Base-by-base conservation (phyloP, 2,113 vertebrate species). In the Hippocampus zosterae region DNA sequence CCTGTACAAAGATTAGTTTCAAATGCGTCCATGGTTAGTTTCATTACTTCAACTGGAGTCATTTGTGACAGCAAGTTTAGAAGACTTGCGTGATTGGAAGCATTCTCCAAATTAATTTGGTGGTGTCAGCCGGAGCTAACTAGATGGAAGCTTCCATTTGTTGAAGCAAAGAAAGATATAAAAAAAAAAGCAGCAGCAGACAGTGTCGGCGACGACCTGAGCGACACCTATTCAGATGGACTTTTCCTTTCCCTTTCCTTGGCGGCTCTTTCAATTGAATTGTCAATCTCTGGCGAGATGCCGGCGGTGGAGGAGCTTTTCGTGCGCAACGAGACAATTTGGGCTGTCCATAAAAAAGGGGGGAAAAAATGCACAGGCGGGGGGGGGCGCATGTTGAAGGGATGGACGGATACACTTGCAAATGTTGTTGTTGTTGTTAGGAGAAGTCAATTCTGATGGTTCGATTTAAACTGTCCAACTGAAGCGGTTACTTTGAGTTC, bases 31-130 rank as follows among this genome's bases (percentile, higher is more conserved):
- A 29, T 16, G 15, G 57, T 27, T 59, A 25, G 11, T 12, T 25
- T 27, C 11, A 55, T 55, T 11, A 23, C 52, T 8, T 55, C 11
- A 33, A 55, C 21, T 55, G 21, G 21, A 57, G 25, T 33, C 57
- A 29, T 60, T 60, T 61, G 70, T n/a, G 68, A 71, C 77, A 79
- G 70, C 81, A 86, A 89, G 29, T 33, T 33, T 83, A 78, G 78
- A 79, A 81, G 81, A 77, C 80, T 74, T 84, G 70, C 53, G 73
- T 84, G 77, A 85, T 87, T 84, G 85, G 87, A 87, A 77, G 74
- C 71, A 74, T 69, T 40, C 18, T 60, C 80, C 81, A 88, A 85
- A 84, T 84, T 83, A 74, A 86, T 88, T 86, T 75, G 65, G 57
- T 76, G 41, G 78, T 79, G 83, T 85, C 85, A 87, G 85, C 84